Conservation (phyloP, 2,113 vertebrate genomes). For the Toxotes chatareus region DNA sequence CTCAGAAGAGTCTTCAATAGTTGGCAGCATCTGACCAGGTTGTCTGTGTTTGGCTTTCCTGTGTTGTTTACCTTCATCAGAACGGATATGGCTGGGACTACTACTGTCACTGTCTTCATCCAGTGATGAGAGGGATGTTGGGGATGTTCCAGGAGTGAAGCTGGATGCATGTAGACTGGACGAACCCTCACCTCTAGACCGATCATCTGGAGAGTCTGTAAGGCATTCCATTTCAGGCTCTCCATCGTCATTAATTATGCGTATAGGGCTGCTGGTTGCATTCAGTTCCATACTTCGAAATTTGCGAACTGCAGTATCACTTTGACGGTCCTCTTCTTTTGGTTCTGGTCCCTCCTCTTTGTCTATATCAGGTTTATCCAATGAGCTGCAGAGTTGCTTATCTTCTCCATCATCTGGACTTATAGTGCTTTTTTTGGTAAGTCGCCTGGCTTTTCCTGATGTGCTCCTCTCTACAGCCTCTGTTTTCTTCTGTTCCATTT, state of each 20-base stretch:
- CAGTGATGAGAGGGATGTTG: slow-evolving; percentile 95
- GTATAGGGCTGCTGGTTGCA: slow-evolving; percentile 84
- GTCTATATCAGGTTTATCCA: slow-evolving; percentile 85
- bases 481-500: slow-evolving; percentile 84
- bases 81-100: slow-evolving; percentile 92
- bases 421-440: slow-evolving; percentile 87
- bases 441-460: slow-evolving; percentile 85
- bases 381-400: slow-evolving; percentile 82
- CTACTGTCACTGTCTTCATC: slow-evolving; percentile 99
- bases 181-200: slow-evolving; percentile 95
- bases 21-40: slow-evolving; percentile 93
- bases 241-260: slow-evolving; percentile 83
- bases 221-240: slow-evolving; percentile 96
- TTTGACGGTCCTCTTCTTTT: slow-evolving; percentile 69
- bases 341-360: slow-evolving; percentile 86
- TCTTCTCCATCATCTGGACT: slow-evolving; percentile 90
- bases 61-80: slow-evolving; percentile 94
- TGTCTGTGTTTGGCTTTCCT: slow-evolving; percentile 95
- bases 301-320: slow-evolving; percentile 77
- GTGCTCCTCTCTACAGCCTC: slow-evolving; percentile 82
- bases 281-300: slow-evolving; percentile 90
- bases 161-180: slow-evolving; percentile 97
- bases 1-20: slow-evolving; percentile 98
- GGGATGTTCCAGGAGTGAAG: slow-evolving; percentile 97
- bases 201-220: slow-evolving; percentile 97